Conservation (phyloP, 2,888 invertebrate genomes). For the Empis livida region DNA sequence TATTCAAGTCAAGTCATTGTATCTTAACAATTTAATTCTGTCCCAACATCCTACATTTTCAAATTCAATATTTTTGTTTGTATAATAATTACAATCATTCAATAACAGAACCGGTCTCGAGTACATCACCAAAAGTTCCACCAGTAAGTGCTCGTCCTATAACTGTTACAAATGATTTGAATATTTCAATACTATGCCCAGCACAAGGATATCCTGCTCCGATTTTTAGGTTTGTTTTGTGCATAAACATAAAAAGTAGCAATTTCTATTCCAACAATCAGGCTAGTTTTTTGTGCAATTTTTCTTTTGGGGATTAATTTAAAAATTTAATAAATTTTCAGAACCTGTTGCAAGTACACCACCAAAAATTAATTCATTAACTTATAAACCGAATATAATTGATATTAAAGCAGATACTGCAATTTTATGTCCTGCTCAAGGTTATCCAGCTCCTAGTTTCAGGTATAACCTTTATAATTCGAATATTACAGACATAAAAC, state of each 20-base stretch:
- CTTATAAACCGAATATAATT: conserved; percentile 30
- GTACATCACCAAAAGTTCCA: conserved; percentile 42
- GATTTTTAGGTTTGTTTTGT: conserved; percentile 46
- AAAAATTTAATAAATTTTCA: conserved; percentile 18
- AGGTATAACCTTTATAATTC: conserved; percentile 40
- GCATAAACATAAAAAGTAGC: not conserved
- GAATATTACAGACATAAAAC: too few species aligned
- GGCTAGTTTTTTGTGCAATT: not conserved
- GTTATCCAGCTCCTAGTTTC: conserved; percentile 57
- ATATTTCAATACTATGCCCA: conserved; percentile 56
- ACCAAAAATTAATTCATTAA: conserved; percentile 39
- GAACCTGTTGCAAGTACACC: conserved; percentile 44
- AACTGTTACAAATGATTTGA: conserved; percentile 33
- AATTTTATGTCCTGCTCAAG: conserved; percentile 61
- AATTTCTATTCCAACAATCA: not conserved
- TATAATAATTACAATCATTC: not conserved
- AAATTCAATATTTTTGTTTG: too few species aligned
- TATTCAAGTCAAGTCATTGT: not conserved
- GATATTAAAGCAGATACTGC: conserved; percentile 41
- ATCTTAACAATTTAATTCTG: not conserved
- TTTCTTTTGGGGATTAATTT: not conserved
- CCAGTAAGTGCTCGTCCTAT: conserved; percentile 36
- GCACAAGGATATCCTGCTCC: conserved; percentile 67
- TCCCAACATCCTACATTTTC: too few species aligned
- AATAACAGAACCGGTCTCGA: conserved; percentile 43